A percentile compares a stretch with the other conserved stretches of the same genome.
Evolutionary conservation across 2,113 vertebrate genomes (phyloP).

Genomic region (Circaetus gallicus): DNA sequence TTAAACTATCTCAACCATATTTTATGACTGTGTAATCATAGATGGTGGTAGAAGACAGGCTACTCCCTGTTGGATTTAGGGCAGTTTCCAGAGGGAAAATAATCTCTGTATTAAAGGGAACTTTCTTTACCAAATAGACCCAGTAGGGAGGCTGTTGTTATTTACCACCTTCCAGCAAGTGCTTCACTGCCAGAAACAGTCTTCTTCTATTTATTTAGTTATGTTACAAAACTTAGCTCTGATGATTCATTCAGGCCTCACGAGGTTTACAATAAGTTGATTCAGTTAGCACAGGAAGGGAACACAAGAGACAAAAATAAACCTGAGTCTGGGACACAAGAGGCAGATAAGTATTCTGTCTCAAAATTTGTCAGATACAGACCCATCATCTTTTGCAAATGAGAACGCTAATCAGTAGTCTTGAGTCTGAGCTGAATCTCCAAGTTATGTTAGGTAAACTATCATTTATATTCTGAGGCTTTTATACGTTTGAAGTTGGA

Average conservation of each 20-base stretch:
- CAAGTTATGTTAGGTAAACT: not conserved
- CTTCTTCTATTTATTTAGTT: not conserved
- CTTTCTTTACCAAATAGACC: not conserved
- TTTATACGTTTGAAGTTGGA: not conserved
- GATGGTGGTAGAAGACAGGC: not conserved
- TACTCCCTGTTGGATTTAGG: not conserved
- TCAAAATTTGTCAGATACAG: not conserved
- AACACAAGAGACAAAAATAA: constrained; percentile 11
- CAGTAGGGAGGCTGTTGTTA: not conserved
- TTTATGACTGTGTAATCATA: not conserved
- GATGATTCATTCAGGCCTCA: not conserved
- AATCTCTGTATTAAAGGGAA: not conserved
- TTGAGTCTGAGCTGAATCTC: not conserved
- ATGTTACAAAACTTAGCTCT: not conserved
- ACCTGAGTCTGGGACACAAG: not conserved
- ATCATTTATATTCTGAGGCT: not conserved
- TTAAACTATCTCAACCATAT: not conserved
- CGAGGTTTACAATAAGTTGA: not conserved
- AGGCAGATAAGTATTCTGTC: not conserved
- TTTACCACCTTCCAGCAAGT: not conserved
- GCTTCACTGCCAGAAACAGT: not conserved
- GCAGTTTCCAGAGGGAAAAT: not conserved
- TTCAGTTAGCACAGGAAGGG: not conserved
- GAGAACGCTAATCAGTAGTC: constrained; percentile 5
- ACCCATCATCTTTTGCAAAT: constrained; percentile 9